Percentiles rank a stretch among this genome's conserved stretches.
These are phyloP conservation scores for Corythucha ciliata DNA, from an alignment of 2,888 invertebrate genomes.

Conservation along the genomic window DNA sequence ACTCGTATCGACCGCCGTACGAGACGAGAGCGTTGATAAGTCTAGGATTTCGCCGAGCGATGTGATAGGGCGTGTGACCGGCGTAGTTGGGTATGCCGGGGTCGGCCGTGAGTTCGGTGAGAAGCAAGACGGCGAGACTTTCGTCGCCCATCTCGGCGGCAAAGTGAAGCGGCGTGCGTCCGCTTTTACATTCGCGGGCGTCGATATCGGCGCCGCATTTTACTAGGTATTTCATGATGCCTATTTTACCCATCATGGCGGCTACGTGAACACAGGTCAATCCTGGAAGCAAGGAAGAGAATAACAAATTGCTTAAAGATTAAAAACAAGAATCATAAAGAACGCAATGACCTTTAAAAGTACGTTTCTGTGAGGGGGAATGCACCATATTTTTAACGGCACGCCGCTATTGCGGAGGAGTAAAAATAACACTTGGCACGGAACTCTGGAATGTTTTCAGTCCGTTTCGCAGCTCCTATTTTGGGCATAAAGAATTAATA, in stretches of 20 bases:
- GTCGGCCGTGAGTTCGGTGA: constrained; percentile 54
- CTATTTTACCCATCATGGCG: constrained; percentile 60
- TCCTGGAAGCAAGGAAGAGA: constrained; percentile 49
- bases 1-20: constrained; percentile 19
- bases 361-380: too few relatives aligned
- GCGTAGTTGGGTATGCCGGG: constrained; percentile 56
- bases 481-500: too few relatives aligned
- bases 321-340: too few relatives aligned
- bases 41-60: constrained; percentile 14
- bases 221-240: constrained; percentile 62
- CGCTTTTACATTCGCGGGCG: constrained; percentile 68
- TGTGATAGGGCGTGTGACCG: constrained; percentile 47
- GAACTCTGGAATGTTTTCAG: too few relatives aligned
- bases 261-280: constrained; percentile 80
- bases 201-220: constrained; percentile 75
- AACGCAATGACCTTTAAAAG: too few relatives aligned
- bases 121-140: constrained; percentile 52
- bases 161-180: constrained; percentile 69
- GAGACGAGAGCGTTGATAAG: constrained; percentile 17
- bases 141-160: constrained; percentile 60
- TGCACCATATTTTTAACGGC: too few relatives aligned
- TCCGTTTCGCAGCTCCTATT: too few relatives aligned
- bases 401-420: too few relatives aligned
- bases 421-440: too few relatives aligned
- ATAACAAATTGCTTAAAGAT: too few relatives aligned